Base-by-base conservation (phyloP, 2,888 invertebrate species). In the Athalia cordata region DNA sequence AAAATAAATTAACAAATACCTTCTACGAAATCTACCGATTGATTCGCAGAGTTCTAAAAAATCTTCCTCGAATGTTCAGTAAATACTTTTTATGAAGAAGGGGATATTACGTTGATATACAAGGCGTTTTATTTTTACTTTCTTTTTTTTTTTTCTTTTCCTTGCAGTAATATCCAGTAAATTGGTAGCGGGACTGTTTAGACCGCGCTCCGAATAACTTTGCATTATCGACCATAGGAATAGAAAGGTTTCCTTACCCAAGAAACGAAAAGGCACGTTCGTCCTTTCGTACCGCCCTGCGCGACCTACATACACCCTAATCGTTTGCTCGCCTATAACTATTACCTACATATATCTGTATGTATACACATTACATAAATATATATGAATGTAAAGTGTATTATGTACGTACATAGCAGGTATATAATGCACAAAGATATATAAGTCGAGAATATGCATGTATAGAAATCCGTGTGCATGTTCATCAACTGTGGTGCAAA, bases 271-370 rank as follows among this genome's bases (percentile, higher is more conserved):
- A 75, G 75, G 64, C 52, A 75, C n/a, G 50, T 75, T 49, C 74
- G 62, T 75, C 75, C 75, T 75, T 75, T 75, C 75, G 75, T 75
- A 75, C 75, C 75, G 75, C 75, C 75, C 61, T 75, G 29, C 62
- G 75, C 75, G 75, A 75, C 75, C 75, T 75, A 75, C 75, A 75
- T 72, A 72, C 59, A 64, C 75, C 62, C 62, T 75, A 62, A 75
- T 72, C 72, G 59, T 43, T 15, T 7, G 7, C 15, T 45, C 59
- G 9, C 6, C n/a, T 47, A 47, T 13, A 50, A 50, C 7, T 64
- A 64, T 45, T 13, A 29, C 29, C 29, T 29, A 29, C 55, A 68
- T 68, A 68, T 55, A 70, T 13, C 29, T n/a, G 9, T 43, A 55
- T 55, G 43, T n/a, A 70, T 70, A 55, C 11, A 45, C 43, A 52